Evolutionary conservation across 2,888 invertebrate genomes (phyloP).

Genomic region (Oligia latruncula): DNA sequence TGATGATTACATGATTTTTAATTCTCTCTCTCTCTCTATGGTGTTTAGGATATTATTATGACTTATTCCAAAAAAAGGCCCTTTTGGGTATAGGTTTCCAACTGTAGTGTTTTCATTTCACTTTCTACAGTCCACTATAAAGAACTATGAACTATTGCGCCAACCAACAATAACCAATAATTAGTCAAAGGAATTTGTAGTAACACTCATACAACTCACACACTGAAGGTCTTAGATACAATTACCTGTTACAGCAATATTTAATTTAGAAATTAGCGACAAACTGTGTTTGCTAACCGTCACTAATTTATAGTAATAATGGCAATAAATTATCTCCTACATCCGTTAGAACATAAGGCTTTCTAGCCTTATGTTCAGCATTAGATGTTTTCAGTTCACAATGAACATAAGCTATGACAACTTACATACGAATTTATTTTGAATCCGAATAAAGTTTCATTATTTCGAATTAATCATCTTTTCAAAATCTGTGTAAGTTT

Average conservation of each 20-base stretch:
- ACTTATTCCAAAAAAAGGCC: background rate
- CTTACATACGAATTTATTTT: background rate
- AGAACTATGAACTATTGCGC: background rate
- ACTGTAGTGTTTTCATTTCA: background rate
- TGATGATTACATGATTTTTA: no score
- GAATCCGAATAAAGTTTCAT: background rate
- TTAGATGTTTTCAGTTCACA: background rate
- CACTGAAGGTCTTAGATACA: conserved; percentile 34
- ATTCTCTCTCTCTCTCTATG: background rate
- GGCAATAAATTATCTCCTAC: background rate
- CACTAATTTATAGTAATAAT: conserved; percentile 14
- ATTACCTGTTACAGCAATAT: conserved; percentile 36
- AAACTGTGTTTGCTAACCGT: conserved; percentile 11
- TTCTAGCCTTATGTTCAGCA: background rate
- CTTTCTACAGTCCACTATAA: no score
- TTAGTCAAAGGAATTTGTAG: conserved; percentile 36
- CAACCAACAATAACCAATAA: conserved; percentile 12
- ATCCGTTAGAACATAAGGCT: background rate
- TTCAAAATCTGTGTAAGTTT: background rate
- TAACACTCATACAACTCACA: conserved; percentile 28
- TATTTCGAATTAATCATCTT: background rate
- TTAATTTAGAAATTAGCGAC: conserved; percentile 34
- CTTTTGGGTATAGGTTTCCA: background rate
- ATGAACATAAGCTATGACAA: background rate
- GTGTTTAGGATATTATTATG: background rate